Evolutionary conservation across 2,113 vertebrate species (phyloP).

Genomic region (Gasterosteus nipponicus): DNA sequence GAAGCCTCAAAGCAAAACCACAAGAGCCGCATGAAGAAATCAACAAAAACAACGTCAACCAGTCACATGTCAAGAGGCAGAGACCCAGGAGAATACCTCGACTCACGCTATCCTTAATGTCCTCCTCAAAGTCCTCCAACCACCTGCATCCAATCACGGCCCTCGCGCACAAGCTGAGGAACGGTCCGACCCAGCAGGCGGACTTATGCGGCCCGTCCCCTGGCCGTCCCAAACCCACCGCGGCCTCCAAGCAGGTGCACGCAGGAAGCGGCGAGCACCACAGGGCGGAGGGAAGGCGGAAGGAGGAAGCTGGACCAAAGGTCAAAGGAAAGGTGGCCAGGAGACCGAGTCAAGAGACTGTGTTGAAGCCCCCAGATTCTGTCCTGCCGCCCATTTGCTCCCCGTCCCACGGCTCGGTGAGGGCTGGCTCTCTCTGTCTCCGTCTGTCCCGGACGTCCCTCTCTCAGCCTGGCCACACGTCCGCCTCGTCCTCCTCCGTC

Average conservation of each 20-base stretch:
- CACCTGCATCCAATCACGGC: slow-evolving; percentile 58
- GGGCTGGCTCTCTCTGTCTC: neutral
- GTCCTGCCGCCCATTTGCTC: slow-evolving; percentile 76
- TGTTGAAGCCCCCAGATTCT: slow-evolving; percentile 61
- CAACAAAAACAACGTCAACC: slow-evolving; percentile 42
- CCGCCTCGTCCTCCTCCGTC: slow-evolving; percentile 21
- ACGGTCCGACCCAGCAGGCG: slow-evolving; percentile 19
- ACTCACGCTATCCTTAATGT: slow-evolving; percentile 60
- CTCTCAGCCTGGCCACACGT: slow-evolving; percentile 12
- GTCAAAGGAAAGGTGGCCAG: neutral
- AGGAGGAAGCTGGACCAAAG: slow-evolving; percentile 3
- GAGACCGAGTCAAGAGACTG: neutral
- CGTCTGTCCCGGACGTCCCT: slow-evolving; percentile 2
- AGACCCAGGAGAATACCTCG: slow-evolving; percentile 64
- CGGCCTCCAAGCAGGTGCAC: slow-evolving; percentile 14
- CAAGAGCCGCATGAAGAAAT: slow-evolving; percentile 50
- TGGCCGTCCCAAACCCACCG: neutral
- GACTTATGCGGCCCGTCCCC: neutral
- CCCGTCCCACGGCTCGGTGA: slow-evolving; percentile 6
- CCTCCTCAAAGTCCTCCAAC: slow-evolving; percentile 51
- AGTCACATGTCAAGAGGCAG: slow-evolving; percentile 14
- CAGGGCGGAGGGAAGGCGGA: neutral
- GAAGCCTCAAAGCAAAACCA: slow-evolving; percentile 8
- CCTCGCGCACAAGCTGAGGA: slow-evolving; percentile 55
- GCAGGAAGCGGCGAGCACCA: slow-evolving; percentile 2